Evolutionary conservation across 1,140 invertebrate genomes (phyloP).

Genomic region (Pentalonia nigronervosa): DNA sequence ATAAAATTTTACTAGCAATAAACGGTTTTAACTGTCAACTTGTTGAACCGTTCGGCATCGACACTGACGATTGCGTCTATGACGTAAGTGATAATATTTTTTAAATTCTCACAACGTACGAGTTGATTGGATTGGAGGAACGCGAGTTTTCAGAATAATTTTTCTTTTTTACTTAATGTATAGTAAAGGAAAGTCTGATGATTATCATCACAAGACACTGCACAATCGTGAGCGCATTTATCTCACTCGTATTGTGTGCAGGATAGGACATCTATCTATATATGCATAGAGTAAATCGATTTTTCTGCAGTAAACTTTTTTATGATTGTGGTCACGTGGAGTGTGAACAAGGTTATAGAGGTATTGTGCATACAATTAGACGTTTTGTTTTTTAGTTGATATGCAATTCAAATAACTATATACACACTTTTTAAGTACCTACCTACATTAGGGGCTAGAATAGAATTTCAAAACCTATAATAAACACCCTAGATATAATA

Average conservation of each 20-base stretch:
- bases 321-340: neutral
- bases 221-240: neutral
- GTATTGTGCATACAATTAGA: neutral
- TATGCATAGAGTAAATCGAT: neutral
- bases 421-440: neutral
- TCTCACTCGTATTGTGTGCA: neutral
- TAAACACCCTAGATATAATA: no score
- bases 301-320: neutral
- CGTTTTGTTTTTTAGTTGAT: neutral
- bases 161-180: neutral
- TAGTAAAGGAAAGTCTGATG: neutral
- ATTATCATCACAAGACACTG: neutral
- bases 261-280: neutral
- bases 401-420: neutral
- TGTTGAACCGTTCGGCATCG: neutral
- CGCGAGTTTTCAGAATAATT: no score
- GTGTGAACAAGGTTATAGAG: neutral
- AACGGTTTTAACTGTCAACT: neutral
- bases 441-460: neutral
- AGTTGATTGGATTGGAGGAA: neutral
- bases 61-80: neutral
- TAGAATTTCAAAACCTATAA: neutral
- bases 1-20: neutral
- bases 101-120: neutral
- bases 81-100: neutral